These are phyloP conservation scores for Zaprionus ornatus DNA, from an alignment of 1,140 invertebrate genomes.

Conservation along the genomic window DNA sequence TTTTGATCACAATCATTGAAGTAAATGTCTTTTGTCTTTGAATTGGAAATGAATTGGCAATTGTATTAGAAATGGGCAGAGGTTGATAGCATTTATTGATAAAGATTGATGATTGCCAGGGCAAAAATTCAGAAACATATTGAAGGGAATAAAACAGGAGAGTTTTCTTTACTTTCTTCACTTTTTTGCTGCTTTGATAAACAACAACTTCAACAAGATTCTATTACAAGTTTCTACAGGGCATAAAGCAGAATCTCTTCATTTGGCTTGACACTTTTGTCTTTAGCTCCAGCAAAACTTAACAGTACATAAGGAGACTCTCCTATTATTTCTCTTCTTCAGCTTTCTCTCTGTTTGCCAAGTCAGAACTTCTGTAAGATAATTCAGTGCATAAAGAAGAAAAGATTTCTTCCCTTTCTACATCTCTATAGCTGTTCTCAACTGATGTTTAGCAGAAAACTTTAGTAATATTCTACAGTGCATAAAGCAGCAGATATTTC, in stretches of 20 bases:
- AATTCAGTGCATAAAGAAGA: background rate
- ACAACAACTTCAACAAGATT: no score
- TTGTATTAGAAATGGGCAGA: background rate
- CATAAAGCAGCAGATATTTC: no score
- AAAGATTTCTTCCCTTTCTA: background rate
- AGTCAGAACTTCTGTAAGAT: background rate
- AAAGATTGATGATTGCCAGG: background rate
- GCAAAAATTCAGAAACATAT: background rate
- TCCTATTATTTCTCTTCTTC: background rate
- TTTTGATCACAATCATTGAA: conserved; percentile 33
- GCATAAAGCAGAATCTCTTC: background rate
- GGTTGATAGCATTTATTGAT: background rate
- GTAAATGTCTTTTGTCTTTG: conserved; percentile 22
- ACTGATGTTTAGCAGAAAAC: no score
- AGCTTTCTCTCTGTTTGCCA: background rate
- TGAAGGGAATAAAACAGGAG: background rate
- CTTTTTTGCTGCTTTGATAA: no score
- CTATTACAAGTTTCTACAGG: no score
- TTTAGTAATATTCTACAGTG: no score
- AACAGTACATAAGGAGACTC: background rate
- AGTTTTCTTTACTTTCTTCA: no score
- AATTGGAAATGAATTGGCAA: background rate
- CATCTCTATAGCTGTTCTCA: background rate
- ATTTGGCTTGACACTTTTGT: no score
- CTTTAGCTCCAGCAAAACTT: no score